Evolutionary conservation across 2,797 vertebrate species (phyloP), one percentile per base, ranked within the genome.

Genomic region (Phrynocephalus forsythii): DNA sequence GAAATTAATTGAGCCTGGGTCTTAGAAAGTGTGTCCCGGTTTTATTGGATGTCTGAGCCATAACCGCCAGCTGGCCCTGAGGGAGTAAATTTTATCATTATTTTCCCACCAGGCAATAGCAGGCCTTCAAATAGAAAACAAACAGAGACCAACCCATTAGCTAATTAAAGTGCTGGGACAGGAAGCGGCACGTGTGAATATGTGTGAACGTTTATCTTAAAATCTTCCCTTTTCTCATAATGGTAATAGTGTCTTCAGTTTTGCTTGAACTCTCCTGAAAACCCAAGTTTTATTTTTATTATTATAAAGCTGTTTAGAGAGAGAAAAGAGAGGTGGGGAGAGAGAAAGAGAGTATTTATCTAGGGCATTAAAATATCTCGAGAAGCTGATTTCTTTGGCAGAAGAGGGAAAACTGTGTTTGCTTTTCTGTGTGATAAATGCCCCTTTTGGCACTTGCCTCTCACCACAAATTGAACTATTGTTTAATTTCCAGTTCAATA

Each of bases 401-500:
- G 85, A 88, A 83, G 90, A 91, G 76, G 60, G 72, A 73, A 9
- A 2, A 87, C 15, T 83, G 66, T n/a, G 1, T 93, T 95, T 93
- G 92, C 87, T 94, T 86, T 91, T 84, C 52, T 60, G 4, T 86
- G 86, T 84, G 93, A 94, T 94, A 93, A 95, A 94, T 94, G 50
- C 69, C 94, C 87, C 87, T 82, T 86, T 91, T 93, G 93, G 91
- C 77, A 11, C 11, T 26, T 67, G 89, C 44, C 87, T 88, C 92
- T 87, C 81, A 79, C 85, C 89, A 85, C 93, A 91, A 90, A 93
- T 86, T 86, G 91, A 93, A 82, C 48, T 1, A 89, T 79, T 95
- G 94, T 95, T 95, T 94, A 94, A 94, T 93, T 94, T 94, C 67
- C 91, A 91, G 85, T 88, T 93, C 78, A 3, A 76, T 92, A 93